Evolutionary conservation across 1,140 invertebrate genomes (phyloP), one percentile per base, ranked within the genome.

Genomic region (Anthonomus grandis): DNA sequence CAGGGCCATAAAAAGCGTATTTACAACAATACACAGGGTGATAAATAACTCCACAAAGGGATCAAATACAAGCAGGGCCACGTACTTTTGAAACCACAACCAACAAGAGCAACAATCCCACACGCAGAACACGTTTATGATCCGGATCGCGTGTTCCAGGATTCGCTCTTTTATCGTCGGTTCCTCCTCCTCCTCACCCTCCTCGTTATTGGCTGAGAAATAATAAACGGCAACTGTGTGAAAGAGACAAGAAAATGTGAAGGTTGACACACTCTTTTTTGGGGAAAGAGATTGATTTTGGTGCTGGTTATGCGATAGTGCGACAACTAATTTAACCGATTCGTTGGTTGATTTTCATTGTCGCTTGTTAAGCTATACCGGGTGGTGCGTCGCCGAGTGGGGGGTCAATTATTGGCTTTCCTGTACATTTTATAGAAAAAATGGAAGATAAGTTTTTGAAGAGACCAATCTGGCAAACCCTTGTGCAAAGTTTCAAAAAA

Each of bases 41-140:
- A 98, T 98, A 77, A 98, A 97, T 57, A 98, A 80, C 75, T 98
- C 96, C 60, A 97, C 92, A 72, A 98, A 98, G 4, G 95, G 93
- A 82, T 98, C 95, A 76, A 97, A 95, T 48, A 98, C 95, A 64
- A 98, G 79, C 12, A 96, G 76, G 2, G 87, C 83, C n/a, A 97
- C 83, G 74, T 87, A 86, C 73, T 93, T 88, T 78, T 95, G 91
- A 71, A 97, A 84, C 73, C 86, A 87, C 56, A 94, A 79, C 91
- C 93, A 97, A 62, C 86, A 81, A 78, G 84, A 86, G 77, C 92
- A 95, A 79, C 94, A 96, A 76, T 97, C 91, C 95, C 95, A 98
- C 46, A 95, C 89, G 79, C 94, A 97, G 77, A 97, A 91, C 59
- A 94, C 83, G 76, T 96, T 91, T 67, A 95, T 90, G 60, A 86